Evolutionary conservation across 2,113 vertebrate genomes (phyloP), one percentile per base, ranked within the genome.

Genomic region (Raja brachyura): DNA sequence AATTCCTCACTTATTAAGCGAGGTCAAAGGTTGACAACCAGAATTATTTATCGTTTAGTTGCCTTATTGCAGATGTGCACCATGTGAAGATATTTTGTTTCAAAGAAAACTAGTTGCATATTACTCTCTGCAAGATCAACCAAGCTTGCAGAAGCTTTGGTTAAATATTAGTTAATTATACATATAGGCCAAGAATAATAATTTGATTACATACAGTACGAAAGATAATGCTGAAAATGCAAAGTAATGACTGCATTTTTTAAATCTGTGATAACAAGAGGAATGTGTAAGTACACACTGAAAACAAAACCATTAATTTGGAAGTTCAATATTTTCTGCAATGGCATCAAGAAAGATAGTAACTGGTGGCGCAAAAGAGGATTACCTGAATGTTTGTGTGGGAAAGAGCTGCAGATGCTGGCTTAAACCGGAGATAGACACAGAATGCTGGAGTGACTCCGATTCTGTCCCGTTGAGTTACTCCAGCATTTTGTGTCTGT

Each of bases 51-150:
- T 73, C 33, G 70, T 73, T 92, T 92, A 74, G 18, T 54, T 73
- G 20, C 33, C 68, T 92, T 92, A 48, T 48, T 73, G 33, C 68
- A 92, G 90, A 92, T 92, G 90, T 92, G 31, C 10, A 25, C 90
- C 66, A 92, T 92, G 68, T 92, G 90, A 92, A 92, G 90, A 74
- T 92, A 70, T 92, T 92, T 92, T 48, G 66, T 92, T 92, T 70
- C 88, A 92, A 70, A 92, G 66, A 92, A 92, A 92, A 92, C 90
- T 92, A 25, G 20, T 70, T 4, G 90, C 90, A 73, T 68, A 92
- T 66, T 54, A 73, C 33, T 25, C 68, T 73, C 25, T 48, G 56
- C 10, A 63, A 88, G 63, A 18, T n/a, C 83, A 88, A 88, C 59
- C 83, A 31, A 16, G 28, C 83, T 88, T 28, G 39, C 13, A 88